Base-by-base conservation (phyloP, 2,888 invertebrate genomes). In the Hyposoter dolosus region DNA sequence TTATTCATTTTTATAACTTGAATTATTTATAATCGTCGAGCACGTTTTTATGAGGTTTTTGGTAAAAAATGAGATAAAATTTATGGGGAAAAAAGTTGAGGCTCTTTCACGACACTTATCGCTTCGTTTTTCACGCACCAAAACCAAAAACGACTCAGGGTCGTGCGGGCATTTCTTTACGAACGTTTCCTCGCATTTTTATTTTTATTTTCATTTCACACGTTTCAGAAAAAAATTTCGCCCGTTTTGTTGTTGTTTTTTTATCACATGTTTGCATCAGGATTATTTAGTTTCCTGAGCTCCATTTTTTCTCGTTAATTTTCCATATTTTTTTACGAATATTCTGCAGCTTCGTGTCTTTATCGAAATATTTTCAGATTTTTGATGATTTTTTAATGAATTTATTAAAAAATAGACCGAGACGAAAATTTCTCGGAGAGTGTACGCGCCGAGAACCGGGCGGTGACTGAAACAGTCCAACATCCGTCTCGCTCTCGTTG, bases 401-500 rank as follows among this genome's bases (percentile, higher is more conserved):
- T 60, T 28, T 60, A 4, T 5, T 15, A 3, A 1, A 15, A 28
- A 56, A 35, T 3, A 45, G 35, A 83, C 50, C 83, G 78, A 87
- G 87, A 88, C 69, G 75, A 81, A 86, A 87, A 83, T 86, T 82
- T 89, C 86, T 88, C 88, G 83, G 84, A 89, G 88, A 92, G 91
- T 91, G 91, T 91, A 90, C 93, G 93, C 93, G 91, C 93, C 93
- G 93, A 93, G 90, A 90, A 91, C 92, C 93, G 93, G 93, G 93
- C 93, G 93, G 93, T 92, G 93, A 93, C 93, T 93, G 93, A 93
- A 90, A 90, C 89, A 82, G 79, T 84, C 60, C 87, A 82, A 53
- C 83, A 80, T 85, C 83, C 74, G 60, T 87, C 83, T 87, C 56
- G 65, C 78, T 86, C 74, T 69, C 87, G 68, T 60, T 80, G 86